Percentiles rank a stretch among this genome's conserved stretches.
Conservation (phyloP, 2,113 vertebrate genomes). For the Microtus montanus region DNA sequence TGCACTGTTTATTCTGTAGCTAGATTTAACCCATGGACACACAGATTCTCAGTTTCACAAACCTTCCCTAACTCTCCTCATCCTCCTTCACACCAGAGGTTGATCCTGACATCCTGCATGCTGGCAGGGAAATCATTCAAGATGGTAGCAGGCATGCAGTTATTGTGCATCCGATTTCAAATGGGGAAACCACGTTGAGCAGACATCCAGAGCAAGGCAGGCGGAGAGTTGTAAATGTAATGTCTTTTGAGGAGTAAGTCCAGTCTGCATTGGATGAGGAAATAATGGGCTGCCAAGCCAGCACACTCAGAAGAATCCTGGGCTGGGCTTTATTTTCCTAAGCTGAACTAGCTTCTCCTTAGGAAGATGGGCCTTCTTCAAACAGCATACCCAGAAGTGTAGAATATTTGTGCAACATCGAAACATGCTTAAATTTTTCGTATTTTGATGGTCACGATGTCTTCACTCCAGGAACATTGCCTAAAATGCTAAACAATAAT, state of each 20-base stretch:
- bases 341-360: neutral
- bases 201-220: neutral
- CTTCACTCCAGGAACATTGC: neutral
- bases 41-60: neutral
- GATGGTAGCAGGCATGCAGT: neutral
- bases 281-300: neutral
- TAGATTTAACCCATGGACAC: neutral
- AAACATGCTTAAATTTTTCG: neutral
- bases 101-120: neutral
- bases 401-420: too few relatives aligned
- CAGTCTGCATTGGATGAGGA: neutral
- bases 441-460: constrained; percentile 18
- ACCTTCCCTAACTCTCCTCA: neutral
- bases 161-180: neutral
- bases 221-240: neutral
- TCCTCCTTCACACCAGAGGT: neutral
- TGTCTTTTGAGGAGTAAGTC: rapidly evolving
- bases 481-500: neutral
- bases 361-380: neutral
- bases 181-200: neutral
- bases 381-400: neutral
- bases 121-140: neutral
- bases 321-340: neutral
- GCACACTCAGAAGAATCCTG: neutral
- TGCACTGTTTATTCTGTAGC: neutral